phyloP scores from a whole-genome alignment of 53 echinoderm and acorn worm species.

The Stichopus horrens region DNA sequence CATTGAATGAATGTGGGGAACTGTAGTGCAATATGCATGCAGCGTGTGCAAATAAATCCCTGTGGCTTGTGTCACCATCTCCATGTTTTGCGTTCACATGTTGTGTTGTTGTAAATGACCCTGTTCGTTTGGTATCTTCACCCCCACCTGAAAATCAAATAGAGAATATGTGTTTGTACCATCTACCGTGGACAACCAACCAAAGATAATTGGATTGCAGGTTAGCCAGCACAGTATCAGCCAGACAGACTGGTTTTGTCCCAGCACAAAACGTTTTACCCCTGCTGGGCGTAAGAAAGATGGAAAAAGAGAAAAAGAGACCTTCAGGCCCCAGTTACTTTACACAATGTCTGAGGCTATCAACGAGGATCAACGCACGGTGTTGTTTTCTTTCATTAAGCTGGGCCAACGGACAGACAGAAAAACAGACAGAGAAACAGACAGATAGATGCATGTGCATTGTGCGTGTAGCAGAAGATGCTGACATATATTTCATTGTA shows the following conservation, averaged over 20 bases:
- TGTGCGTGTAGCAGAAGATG: too few relatives aligned
- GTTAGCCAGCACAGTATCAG: not conserved
- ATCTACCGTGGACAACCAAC: not conserved
- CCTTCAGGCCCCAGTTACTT: conserved; percentile 10
- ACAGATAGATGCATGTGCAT: too few relatives aligned
- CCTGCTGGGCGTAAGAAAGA: not conserved
- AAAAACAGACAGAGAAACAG: not conserved
- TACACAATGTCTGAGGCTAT: not conserved
- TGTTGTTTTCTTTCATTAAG: too few relatives aligned
- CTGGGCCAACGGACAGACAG: not conserved
- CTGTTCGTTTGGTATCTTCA: too few relatives aligned
- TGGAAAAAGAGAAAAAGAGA: not conserved
- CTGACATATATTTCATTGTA: too few relatives aligned
- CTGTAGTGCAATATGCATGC: too few relatives aligned
- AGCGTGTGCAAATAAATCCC: too few relatives aligned
- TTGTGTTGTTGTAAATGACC: not conserved
- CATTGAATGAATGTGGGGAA: too few relatives aligned
- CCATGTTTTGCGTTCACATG: too few relatives aligned
- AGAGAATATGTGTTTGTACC: not conserved
- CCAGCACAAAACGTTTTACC: not conserved
- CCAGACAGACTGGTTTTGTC: conserved; percentile 1
- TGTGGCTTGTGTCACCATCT: too few relatives aligned
- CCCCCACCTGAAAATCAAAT: not conserved
- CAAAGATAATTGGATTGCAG: not conserved
- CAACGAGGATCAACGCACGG: not conserved